Percentiles rank a stretch among this genome's conserved stretches.
phyloP scores from a whole-genome alignment of 2,113 vertebrate species.

The Alectura lathami region DNA sequence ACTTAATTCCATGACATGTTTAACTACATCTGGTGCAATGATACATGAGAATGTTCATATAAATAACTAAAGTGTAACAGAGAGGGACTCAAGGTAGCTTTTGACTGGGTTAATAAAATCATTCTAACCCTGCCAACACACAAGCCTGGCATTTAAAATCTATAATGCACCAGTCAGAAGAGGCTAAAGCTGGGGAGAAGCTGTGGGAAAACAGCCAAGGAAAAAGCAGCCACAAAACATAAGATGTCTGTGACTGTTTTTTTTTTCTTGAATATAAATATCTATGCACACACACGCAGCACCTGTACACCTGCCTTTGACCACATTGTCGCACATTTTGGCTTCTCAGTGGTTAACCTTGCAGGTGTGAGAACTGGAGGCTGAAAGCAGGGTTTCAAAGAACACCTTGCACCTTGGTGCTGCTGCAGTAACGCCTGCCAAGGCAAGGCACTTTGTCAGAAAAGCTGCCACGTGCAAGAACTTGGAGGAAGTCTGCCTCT shows the following conservation, averaged over 20 bases:
- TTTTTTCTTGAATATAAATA: rapidly evolving
- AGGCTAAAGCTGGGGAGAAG: background rate
- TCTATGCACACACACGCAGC: rapidly evolving
- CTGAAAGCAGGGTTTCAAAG: background rate
- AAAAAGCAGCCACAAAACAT: background rate
- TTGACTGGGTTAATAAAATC: background rate
- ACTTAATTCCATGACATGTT: background rate
- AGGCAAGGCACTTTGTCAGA: background rate
- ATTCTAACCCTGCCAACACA: background rate
- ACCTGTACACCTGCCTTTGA: background rate
- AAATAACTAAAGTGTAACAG: background rate
- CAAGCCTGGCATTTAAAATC: background rate
- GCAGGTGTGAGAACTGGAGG: background rate
- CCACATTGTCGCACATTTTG: background rate
- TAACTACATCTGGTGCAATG: background rate
- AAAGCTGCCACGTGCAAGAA: background rate
- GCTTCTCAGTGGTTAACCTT: background rate
- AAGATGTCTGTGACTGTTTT: background rate
- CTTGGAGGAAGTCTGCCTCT: rapidly evolving
- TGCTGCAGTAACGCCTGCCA: background rate
- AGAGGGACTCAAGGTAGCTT: background rate
- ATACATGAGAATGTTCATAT: background rate
- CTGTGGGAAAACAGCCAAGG: background rate
- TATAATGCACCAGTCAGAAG: background rate
- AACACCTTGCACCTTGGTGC: rapidly evolving